Percentiles rank a stretch among this genome's conserved stretches.
Conservation (phyloP, 2,113 vertebrate genomes). For the Upupa epops region DNA sequence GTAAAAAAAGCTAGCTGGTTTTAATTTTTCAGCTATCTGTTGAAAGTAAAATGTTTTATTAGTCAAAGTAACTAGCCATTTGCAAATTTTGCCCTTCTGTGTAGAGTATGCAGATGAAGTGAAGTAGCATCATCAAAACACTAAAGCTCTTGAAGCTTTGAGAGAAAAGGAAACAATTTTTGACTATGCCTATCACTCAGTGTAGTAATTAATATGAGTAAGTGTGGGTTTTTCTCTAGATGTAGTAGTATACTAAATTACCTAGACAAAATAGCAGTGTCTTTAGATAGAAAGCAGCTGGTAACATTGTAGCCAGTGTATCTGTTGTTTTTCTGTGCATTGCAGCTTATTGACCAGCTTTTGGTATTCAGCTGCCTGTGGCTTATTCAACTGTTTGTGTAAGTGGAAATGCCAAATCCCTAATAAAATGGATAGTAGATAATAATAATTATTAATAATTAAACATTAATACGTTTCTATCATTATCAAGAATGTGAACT, state of each 20-base stretch:
- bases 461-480: background rate
- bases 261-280: background rate
- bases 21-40: background rate
- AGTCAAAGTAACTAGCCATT: background rate
- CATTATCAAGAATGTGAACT: background rate
- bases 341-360: background rate
- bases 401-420: background rate
- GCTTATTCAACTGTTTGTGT: background rate
- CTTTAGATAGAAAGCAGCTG: background rate
- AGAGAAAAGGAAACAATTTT: background rate
- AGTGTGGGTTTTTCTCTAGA: background rate
- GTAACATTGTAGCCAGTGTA: background rate
- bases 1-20: background rate
- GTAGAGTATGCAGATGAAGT: background rate
- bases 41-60: background rate
- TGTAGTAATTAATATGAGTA: background rate
- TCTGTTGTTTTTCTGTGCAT: background rate
- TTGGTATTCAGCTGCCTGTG: background rate
- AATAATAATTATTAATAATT: too few relatives aligned
- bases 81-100: background rate
- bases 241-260: background rate
- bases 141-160: background rate
- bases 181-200: background rate
- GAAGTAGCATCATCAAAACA: background rate
- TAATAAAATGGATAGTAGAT: background rate